Evolutionary conservation across 1,140 invertebrate genomes (phyloP).

Genomic region (Drosophila kohkoa): DNA sequence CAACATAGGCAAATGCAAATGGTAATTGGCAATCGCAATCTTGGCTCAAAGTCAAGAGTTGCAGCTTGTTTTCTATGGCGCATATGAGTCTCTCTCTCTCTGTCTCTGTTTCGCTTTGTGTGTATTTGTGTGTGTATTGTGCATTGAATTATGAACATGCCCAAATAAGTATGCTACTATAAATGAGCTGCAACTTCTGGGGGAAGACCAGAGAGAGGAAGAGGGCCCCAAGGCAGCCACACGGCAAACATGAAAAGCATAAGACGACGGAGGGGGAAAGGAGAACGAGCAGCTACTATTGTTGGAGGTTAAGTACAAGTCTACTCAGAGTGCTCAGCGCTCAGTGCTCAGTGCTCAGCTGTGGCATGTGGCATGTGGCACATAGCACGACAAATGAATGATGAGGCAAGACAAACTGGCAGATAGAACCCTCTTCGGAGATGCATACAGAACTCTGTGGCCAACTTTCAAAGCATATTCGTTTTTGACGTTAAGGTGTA

Average conservation of each 20-base stretch:
- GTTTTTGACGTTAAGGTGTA: too few species aligned
- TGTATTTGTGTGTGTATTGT: neutral
- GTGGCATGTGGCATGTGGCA: neutral
- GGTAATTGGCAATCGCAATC: neutral
- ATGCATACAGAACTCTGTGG: neutral
- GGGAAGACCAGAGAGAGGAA: neutral
- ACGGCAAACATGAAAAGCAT: neutral
- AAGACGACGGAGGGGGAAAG: neutral
- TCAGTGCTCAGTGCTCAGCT: neutral
- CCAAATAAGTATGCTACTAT: slow-evolving; percentile 27
- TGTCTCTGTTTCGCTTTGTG: neutral
- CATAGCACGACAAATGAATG: slow-evolving; percentile 15
- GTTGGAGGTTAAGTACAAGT: slow-evolving; percentile 32
- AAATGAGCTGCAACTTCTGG: neutral
- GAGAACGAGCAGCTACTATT: neutral
- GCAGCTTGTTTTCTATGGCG: neutral
- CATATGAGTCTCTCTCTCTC: neutral
- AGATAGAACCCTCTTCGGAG: too few species aligned
- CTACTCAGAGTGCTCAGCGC: slow-evolving; percentile 5
- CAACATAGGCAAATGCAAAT: neutral
- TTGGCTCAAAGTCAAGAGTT: slow-evolving; percentile 14
- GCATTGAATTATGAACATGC: slow-evolving; percentile 21
- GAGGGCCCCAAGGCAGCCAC: neutral
- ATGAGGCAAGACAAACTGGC: slow-evolving; percentile 17
- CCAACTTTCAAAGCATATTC: neutral